These are phyloP conservation scores for Fulmarus glacialis DNA, from an alignment of 2,113 vertebrate species.

Conservation along the genomic window DNA sequence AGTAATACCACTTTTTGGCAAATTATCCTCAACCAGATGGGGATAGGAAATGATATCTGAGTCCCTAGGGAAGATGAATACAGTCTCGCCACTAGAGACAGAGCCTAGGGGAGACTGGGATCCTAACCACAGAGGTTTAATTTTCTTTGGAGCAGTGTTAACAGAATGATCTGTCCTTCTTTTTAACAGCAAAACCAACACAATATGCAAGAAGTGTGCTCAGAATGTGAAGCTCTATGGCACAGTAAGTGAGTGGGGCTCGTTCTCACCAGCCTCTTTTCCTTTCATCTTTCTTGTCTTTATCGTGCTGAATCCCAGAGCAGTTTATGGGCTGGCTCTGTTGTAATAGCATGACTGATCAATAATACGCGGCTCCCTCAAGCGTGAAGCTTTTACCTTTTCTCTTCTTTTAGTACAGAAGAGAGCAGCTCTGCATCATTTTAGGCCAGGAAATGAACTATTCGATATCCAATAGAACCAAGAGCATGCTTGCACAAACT, in stretches of 20 bases:
- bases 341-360: background rate
- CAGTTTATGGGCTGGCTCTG: background rate
- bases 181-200: slow-evolving; percentile 80
- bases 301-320: background rate
- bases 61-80: background rate
- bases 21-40: background rate
- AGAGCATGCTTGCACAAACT: background rate
- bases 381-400: background rate
- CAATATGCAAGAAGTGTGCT: slow-evolving; percentile 85
- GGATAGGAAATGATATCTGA: background rate
- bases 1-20: background rate
- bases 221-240: slow-evolving; percentile 84
- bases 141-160: background rate
- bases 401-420: background rate
- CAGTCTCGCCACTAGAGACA: background rate
- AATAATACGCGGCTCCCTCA: background rate
- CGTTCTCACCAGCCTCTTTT: background rate
- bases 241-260: slow-evolving; percentile 71
- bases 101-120: background rate
- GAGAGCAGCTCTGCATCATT: background rate
- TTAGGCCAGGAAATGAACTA: background rate
- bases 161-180: background rate
- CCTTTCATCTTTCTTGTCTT: background rate
- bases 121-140: background rate
- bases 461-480: background rate